Evolutionary conservation across 2,888 invertebrate genomes (phyloP), one percentile per base, ranked within the genome.

Genomic region (Panopea generosa): DNA sequence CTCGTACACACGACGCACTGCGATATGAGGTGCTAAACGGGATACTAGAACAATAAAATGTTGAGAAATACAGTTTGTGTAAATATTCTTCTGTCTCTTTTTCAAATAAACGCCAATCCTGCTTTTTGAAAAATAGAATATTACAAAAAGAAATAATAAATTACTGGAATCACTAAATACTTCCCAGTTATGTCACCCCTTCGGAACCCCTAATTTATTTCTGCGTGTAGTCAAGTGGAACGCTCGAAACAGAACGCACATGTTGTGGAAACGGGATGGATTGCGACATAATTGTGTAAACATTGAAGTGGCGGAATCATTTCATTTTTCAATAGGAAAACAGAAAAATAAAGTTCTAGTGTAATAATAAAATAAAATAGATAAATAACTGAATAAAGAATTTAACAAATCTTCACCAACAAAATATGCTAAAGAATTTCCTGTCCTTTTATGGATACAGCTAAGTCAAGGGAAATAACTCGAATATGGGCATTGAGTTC

Each of bases 1-100:
- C 60, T 50, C 52, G 75, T 80, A 66, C 60, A 66, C 56, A 68
- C 55, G 69, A 65, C 79, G 79, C 79, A 80, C 49, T 80, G 79
- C 79, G 79, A 61, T 69, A 50, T 55, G 65, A 49, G 66, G 69
- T 57, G 6, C 53, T 20, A 2, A 27, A 18, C 43, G 78, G 74
- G 43, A 55, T 33, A 45, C 20, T 45, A 45, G 9, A 18, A 47
- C 33, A 16, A 14, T 3, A 18, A 22, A 9, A 52, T 2, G 16
- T 9, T 49, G 24, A 6, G 16, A 16, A 52, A 16, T 16, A 22
- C 6, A 14, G 20, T 16, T 52, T n/a, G 49, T n/a, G n/a, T 33
- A 33, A 33, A 33, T 33, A 33, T 11, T 33, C 33, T 7, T 11
- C 11, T 33, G 4, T 33, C 4, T 7, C 4, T 33, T 33, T 7